Evolutionary conservation across 2,797 vertebrate genomes (phyloP).

Genomic region (Pachyuromys duprasi): DNA sequence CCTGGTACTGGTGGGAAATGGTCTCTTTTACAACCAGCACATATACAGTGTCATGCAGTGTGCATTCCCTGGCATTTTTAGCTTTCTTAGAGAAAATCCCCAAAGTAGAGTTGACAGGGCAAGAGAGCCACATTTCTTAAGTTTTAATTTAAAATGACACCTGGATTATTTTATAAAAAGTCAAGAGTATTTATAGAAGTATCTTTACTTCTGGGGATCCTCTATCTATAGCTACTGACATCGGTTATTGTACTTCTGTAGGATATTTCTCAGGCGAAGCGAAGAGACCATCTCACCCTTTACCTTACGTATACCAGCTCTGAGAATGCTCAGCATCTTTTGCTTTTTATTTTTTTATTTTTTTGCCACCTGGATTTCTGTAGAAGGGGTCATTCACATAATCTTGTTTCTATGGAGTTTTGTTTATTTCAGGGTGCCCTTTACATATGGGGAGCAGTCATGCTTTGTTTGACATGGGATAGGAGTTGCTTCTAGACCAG

Average conservation of each 20-base stretch:
- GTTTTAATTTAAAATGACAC: constrained; percentile 9
- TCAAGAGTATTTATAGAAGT: not conserved
- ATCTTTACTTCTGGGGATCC: not conserved
- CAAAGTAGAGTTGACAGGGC: not conserved
- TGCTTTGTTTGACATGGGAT: not conserved
- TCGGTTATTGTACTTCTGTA: not conserved
- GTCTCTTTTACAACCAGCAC: not conserved
- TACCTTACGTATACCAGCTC: not conserved
- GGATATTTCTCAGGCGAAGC: not conserved
- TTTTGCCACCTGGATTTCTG: not conserved
- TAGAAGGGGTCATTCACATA: not conserved
- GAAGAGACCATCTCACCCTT: not conserved
- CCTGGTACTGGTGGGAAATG: not conserved
- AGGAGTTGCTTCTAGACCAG: not conserved
- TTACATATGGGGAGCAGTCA: not conserved
- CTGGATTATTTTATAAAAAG: not conserved
- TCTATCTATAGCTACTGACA: not conserved
- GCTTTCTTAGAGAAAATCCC: not conserved
- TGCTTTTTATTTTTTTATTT: not conserved
- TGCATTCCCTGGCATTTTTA: not conserved
- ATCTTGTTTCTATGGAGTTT: not conserved
- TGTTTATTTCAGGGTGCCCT: not conserved
- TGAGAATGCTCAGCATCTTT: too few relatives aligned
- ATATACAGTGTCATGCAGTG: rapidly evolving
- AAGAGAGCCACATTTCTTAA: not conserved